Base-by-base conservation (phyloP, 2,888 invertebrate species). In the Ceramica pisi region DNA sequence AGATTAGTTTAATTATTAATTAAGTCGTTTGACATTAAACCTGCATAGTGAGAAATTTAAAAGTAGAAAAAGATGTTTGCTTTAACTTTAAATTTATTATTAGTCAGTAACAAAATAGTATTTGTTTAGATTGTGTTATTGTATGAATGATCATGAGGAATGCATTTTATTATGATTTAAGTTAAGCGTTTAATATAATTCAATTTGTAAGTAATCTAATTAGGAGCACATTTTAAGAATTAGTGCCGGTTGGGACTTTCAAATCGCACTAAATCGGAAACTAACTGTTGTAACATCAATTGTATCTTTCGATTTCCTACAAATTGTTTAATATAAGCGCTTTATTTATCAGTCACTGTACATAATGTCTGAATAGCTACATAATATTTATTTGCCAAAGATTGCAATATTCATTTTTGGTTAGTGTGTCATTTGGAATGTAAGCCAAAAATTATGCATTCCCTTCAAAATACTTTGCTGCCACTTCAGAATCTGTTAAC, bases 321-420 rank as follows among this genome's bases (percentile, higher is more conserved):
- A n/a, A n/a, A n/a, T n/a, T n/a, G n/a, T n/a, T n/a, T n/a, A n/a
- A n/a, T n/a, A n/a, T n/a, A n/a, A n/a, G n/a, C n/a, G n/a, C n/a
- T n/a, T n/a, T n/a, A n/a, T n/a, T n/a, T n/a, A 64, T 72, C 53
- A 74, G 64, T 80, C 61, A 68, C 60, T 71, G 57, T 71, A 71
- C 41, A 61, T 80, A 65, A 59, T 64, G n/a, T 56, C 16, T 21
- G 14, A 14, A 10, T 59, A 59, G 35, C 21, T 71, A n/a, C n/a
- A n/a, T n/a, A 48, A 16, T 71, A 46, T 64, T 74, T 61, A 65
- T 63, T 68, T 31, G 41, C 83, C 80, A 84, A 84, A 84, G 83
- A 80, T 26, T 8, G 19, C 46, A 31, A 41, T 16, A 14, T 19
- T 46, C 10, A 0, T 2, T 44, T 21, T 31, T 38, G 8, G 23